Conservation (phyloP, 1,140 invertebrate species). For the Microplitis demolitor region DNA sequence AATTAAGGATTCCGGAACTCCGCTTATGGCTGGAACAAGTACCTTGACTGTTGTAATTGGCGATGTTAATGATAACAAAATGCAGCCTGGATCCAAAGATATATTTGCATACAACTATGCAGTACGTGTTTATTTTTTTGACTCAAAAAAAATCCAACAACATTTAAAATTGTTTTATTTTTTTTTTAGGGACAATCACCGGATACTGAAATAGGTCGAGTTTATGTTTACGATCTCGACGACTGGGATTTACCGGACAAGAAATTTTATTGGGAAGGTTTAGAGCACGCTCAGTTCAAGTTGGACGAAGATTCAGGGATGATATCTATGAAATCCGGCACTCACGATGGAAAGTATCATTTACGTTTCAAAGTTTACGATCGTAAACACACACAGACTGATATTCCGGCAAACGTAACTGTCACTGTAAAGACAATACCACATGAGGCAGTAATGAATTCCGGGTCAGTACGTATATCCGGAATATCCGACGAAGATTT, state of each 20-base stretch:
- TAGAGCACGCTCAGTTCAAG: slow-evolving; percentile 83
- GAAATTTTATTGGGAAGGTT: slow-evolving; percentile 90
- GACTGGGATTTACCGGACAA: slow-evolving; percentile 98
- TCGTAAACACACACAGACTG: slow-evolving; percentile 89
- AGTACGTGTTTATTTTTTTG: slow-evolving; percentile 53
- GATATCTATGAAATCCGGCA: slow-evolving; percentile 93
- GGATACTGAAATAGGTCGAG: slow-evolving; percentile 90
- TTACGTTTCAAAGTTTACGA: slow-evolving; percentile 93
- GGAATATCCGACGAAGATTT: slow-evolving; percentile 97
- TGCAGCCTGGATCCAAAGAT: slow-evolving; percentile 94
- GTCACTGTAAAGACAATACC: slow-evolving; percentile 93
- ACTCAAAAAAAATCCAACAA: not conserved
- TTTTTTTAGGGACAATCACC: slow-evolving; percentile 80
- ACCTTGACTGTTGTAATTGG: slow-evolving; percentile 95
- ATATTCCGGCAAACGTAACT: slow-evolving; percentile 90
- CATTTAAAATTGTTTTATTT: not conserved
- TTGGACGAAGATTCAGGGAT: slow-evolving; percentile 91
- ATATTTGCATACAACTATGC: slow-evolving; percentile 96
- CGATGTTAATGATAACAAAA: slow-evolving; percentile 96
- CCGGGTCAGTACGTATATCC: slow-evolving; percentile 89
- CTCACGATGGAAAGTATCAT: slow-evolving; percentile 83
- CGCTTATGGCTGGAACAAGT: slow-evolving; percentile 91
- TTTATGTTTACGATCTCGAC: slow-evolving; percentile 95
- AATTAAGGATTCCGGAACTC: slow-evolving; percentile 88
- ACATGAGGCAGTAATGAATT: slow-evolving; percentile 93